Conservation (phyloP, 2,888 invertebrate genomes). For the Acronicta alni region DNA sequence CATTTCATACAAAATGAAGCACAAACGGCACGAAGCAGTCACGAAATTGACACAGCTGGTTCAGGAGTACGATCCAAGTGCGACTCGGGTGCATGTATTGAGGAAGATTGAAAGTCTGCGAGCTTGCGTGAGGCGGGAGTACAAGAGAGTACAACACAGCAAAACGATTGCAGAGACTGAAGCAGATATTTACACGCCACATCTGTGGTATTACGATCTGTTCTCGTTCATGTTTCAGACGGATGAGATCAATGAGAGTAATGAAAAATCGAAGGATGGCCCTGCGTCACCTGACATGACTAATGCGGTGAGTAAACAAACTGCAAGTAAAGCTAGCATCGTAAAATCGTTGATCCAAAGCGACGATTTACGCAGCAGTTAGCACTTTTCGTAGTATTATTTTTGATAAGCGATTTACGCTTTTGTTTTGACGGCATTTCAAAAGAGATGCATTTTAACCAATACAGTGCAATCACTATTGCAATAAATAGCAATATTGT, state of each 20-base stretch:
- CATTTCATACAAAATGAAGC: constrained; percentile 73
- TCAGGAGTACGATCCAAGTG: constrained; percentile 75
- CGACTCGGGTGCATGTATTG: constrained; percentile 79
- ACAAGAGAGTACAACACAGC: constrained; percentile 74
- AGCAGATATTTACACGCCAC: constrained; percentile 73
- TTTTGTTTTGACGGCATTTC: too few species aligned
- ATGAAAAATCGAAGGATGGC: constrained; percentile 18
- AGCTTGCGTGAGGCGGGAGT: constrained; percentile 80
- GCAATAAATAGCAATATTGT: background rate
- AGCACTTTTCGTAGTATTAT: too few species aligned
- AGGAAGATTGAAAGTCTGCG: constrained; percentile 83
- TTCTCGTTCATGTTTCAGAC: constrained; percentile 75
- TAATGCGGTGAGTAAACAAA: constrained; percentile 40
- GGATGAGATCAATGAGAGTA: constrained; percentile 45
- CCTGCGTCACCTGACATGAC: constrained; percentile 34
- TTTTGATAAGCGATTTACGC: too few species aligned
- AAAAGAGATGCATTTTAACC: too few species aligned
- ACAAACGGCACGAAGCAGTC: constrained; percentile 75
- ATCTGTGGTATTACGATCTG: constrained; percentile 79
- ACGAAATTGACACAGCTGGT: constrained; percentile 76
- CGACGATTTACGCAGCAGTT: too few species aligned
- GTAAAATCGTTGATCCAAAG: too few species aligned
- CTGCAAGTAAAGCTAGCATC: too few species aligned
- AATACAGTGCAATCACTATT: too few species aligned
- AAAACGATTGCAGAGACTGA: constrained; percentile 61